A percentile compares a stretch with the other conserved stretches of the same genome.
Evolutionary conservation across 1,140 invertebrate species (phyloP).

Genomic region (Triops longicaudatus): DNA sequence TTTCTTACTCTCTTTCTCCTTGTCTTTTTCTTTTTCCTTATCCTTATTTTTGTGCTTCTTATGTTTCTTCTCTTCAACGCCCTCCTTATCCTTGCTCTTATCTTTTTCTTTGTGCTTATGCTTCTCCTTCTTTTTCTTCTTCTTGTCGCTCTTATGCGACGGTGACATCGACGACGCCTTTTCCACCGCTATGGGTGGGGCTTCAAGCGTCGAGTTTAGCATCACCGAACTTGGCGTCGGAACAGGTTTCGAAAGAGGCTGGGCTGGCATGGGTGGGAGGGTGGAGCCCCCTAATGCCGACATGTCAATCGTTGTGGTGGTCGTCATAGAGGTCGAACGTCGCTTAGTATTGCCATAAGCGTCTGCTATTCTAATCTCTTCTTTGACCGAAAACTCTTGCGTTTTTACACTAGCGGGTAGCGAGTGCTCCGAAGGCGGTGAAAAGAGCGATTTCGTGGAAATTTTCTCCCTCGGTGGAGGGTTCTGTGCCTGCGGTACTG

Average conservation of each 20-base stretch:
- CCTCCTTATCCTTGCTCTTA: slow-evolving; percentile 26
- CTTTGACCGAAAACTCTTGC: neutral
- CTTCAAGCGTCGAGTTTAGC: neutral
- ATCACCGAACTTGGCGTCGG: neutral
- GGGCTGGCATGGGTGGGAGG: neutral
- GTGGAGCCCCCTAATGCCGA: neutral
- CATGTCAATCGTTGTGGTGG: neutral
- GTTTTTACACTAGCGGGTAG: neutral
- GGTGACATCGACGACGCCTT: neutral
- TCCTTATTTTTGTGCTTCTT: slow-evolving; percentile 28
- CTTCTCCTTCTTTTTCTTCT: slow-evolving; percentile 26
- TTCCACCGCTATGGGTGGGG: neutral
- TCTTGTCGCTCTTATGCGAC: slow-evolving; percentile 1
- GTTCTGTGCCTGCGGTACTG: neutral
- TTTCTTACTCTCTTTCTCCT: slow-evolving; percentile 19
- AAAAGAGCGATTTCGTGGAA: neutral
- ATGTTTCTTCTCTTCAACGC: slow-evolving; percentile 21
- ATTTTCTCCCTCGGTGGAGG: neutral
- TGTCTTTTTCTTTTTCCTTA: slow-evolving; percentile 26
- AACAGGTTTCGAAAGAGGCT: neutral
- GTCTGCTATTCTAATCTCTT: neutral
- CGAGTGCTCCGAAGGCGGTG: neutral
- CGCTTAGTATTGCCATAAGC: neutral
- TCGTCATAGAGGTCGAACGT: neutral
- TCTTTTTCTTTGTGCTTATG: slow-evolving; percentile 25